A percentile compares a stretch with the other conserved stretches of the same genome.
Conservation (phyloP, 2,113 vertebrate genomes). For the Tapirus terrestris region DNA sequence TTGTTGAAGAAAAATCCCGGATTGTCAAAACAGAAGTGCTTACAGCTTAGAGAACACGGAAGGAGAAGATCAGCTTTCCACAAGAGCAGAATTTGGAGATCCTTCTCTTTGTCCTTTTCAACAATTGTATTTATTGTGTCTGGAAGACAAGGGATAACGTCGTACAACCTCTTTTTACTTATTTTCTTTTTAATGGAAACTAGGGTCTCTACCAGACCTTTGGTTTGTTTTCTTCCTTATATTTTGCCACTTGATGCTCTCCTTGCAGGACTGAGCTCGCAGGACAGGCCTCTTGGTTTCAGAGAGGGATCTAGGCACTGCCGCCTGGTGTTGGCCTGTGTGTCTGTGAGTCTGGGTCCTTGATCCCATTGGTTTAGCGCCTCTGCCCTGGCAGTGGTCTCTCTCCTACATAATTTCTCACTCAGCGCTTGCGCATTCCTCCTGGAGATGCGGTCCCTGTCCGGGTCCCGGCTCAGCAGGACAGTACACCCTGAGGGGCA, state of each 20-base stretch:
- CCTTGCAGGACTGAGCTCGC: neutral
- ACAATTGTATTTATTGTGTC: neutral
- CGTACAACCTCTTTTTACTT: neutral
- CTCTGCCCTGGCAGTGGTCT: neutral
- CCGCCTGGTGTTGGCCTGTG: rapidly evolving
- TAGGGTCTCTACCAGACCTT: neutral
- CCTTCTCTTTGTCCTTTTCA: neutral
- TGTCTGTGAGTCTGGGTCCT: neutral
- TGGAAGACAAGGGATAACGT: neutral
- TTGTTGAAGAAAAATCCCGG: neutral
- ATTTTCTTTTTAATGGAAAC: neutral
- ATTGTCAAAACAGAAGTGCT: neutral
- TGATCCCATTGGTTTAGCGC: rapidly evolving
- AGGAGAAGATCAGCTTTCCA: neutral
- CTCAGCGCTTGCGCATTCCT: rapidly evolving
- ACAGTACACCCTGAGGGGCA: neutral
- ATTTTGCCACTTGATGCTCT: rapidly evolving
- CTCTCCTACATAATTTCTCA: rapidly evolving
- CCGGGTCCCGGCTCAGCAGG: neutral
- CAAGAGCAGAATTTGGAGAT: neutral
- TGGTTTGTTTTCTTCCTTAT: neutral
- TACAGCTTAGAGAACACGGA: neutral
- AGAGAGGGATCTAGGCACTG: rapidly evolving
- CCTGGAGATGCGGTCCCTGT: too few relatives aligned
- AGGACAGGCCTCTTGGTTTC: too few relatives aligned